A percentile compares a stretch with the other conserved stretches of the same genome.
Conservation (phyloP, 2,888 invertebrate genomes). For the Diadegma fenestrale region DNA sequence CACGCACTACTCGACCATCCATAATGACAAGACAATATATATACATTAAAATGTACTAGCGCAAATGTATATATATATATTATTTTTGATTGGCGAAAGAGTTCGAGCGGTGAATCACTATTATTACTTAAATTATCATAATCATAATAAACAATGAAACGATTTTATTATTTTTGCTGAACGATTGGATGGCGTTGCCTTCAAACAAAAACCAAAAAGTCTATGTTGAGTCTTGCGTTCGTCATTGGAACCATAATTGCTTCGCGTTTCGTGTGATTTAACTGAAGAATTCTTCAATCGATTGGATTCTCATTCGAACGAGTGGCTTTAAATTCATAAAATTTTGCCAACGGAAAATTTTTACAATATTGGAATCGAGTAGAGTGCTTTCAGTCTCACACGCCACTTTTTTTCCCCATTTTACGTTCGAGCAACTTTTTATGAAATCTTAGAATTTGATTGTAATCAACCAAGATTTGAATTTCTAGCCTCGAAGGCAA, state of each 20-base stretch:
- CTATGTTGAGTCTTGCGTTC: not conserved
- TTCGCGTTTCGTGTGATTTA: not conserved
- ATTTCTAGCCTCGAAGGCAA: not conserved
- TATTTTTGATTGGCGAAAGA: not conserved
- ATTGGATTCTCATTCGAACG: not conserved
- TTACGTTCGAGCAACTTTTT: not conserved
- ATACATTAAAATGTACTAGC: slow-evolving; percentile 17
- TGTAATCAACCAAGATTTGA: not conserved
- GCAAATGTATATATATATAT: slow-evolving; percentile 35
- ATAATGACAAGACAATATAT: not conserved
- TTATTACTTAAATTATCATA: not conserved
- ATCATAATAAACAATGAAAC: too few species aligned
- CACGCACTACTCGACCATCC: slow-evolving; percentile 42
- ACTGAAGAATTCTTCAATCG: not conserved
- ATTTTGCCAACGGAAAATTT: not conserved
- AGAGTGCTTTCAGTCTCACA: not conserved
- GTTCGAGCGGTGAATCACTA: not conserved
- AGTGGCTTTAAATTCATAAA: not conserved
- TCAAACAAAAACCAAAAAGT: not conserved
- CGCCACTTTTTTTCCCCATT: not conserved
- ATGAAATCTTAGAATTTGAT: not conserved
- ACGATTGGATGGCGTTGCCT: not conserved
- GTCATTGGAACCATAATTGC: not conserved
- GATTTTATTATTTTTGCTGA: not conserved
- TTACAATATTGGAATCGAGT: not conserved